phyloP scores from a whole-genome alignment of 2,888 invertebrate genomes.

The Trissoscelio sp. region DNA sequence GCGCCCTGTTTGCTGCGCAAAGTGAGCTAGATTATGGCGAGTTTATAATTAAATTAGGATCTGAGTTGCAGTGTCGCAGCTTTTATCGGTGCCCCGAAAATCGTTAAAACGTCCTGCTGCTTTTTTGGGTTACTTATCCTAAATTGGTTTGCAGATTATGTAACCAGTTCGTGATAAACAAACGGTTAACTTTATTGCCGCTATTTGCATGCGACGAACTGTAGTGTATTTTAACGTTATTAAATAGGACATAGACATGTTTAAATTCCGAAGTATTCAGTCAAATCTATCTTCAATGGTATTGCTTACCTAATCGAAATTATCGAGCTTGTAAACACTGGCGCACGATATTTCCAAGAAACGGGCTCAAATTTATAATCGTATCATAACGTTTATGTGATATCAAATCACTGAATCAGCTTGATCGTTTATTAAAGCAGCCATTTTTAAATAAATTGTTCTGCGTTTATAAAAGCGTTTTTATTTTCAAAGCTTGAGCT shows the following conservation, averaged over 20 bases:
- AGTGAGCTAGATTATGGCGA: not conserved
- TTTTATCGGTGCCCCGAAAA: not conserved
- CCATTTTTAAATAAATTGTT: too few relatives aligned
- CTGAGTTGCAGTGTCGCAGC: conserved; percentile 11
- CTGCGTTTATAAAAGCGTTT: too few relatives aligned
- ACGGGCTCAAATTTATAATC: not conserved
- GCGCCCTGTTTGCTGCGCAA: not conserved
- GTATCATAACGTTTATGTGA: not conserved
- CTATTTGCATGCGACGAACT: conserved; percentile 22
- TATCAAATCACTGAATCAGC: not conserved
- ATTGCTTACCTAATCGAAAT: conserved; percentile 28
- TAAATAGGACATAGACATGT: conserved; percentile 4
- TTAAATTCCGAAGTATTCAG: conserved; percentile 33
- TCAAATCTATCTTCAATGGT: conserved; percentile 19
- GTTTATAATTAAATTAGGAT: conserved; percentile 21
- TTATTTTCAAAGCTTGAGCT: too few relatives aligned
- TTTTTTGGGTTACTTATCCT: conserved; percentile 39
- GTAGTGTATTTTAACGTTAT: conserved; percentile 16
- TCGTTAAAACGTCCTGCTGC: conserved; percentile 10
- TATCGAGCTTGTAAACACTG: conserved; percentile 12
- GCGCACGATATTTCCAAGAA: not conserved
- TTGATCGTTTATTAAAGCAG: too few relatives aligned
- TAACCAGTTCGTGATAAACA: conserved; percentile 41
- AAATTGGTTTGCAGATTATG: conserved; percentile 40
- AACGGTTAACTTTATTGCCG: conserved; percentile 33